Percentiles rank a stretch among this genome's conserved stretches.
Conservation (phyloP, 2,888 invertebrate species). For the Laothoe populi region DNA sequence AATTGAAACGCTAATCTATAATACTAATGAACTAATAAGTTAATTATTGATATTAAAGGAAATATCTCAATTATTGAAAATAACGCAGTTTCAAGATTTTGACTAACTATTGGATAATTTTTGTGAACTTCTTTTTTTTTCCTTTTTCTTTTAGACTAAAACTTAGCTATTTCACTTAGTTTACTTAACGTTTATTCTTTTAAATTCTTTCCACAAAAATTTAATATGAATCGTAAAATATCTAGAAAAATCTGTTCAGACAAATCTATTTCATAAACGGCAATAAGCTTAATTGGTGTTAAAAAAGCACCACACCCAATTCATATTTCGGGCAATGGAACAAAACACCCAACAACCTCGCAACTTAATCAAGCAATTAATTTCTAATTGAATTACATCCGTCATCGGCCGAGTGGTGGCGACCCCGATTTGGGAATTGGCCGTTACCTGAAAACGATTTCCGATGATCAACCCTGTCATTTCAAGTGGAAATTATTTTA, state of each 20-base stretch:
- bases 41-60: not conserved
- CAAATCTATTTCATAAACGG: slow-evolving; percentile 26
- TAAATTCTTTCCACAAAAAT: not conserved
- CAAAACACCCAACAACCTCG: slow-evolving; percentile 66
- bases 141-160: no score
- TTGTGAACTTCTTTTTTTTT: no score
- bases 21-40: slow-evolving; percentile 3
- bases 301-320: slow-evolving; percentile 69
- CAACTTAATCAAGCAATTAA: slow-evolving; percentile 82
- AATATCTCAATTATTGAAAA: not conserved
- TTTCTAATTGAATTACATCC: slow-evolving; percentile 81
- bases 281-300: slow-evolving; percentile 62
- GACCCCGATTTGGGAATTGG: slow-evolving; percentile 41
- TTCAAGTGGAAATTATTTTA: slow-evolving; percentile 21
- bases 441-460: slow-evolving; percentile 27
- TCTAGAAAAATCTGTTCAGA: not conserved
- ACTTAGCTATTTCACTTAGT: no score
- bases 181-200: no score
- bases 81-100: no score
- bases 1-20: not conserved
- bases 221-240: not conserved
- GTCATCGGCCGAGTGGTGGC: slow-evolving; percentile 61
- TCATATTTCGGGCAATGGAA: slow-evolving; percentile 76
- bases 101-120: no score
- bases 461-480: slow-evolving; percentile 27